A percentile compares a stretch with the other conserved stretches of the same genome.
These are phyloP conservation scores for Melieria picta DNA, from an alignment of 2,888 invertebrate genomes.

Conservation along the genomic window DNA sequence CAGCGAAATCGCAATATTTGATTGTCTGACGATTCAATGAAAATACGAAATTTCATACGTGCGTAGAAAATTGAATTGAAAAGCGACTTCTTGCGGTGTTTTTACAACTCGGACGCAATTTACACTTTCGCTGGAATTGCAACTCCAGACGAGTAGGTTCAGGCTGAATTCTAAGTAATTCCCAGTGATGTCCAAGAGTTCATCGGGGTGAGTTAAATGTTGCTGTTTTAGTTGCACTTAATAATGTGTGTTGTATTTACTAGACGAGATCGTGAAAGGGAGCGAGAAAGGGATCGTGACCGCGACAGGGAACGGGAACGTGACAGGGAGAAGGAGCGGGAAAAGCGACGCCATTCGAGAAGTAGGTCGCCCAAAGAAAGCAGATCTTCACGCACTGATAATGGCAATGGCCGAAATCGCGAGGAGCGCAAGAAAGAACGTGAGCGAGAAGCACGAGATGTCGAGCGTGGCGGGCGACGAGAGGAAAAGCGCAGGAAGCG, in stretches of 20 bases:
- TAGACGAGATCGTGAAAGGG: conserved; percentile 40
- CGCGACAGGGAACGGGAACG: conserved; percentile 40
- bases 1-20: too few relatives aligned
- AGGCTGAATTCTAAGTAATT: too few relatives aligned
- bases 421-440: conserved; percentile 56
- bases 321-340: conserved; percentile 48
- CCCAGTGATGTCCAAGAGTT: conserved; percentile 41
- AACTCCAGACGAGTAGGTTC: too few relatives aligned
- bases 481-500: conserved; percentile 60
- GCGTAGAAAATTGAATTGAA: too few relatives aligned
- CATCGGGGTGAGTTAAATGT: conserved; percentile 39
- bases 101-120: too few relatives aligned
- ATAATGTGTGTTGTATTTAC: conserved; percentile 1
- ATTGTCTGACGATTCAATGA: too few relatives aligned
- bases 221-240: background rate
- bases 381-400: conserved; percentile 54
- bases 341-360: conserved; percentile 52
- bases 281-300: conserved; percentile 39
- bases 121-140: too few relatives aligned
- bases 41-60: too few relatives aligned
- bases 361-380: conserved; percentile 51
- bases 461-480: conserved; percentile 48
- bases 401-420: conserved; percentile 50
- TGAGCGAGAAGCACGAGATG: conserved; percentile 44
- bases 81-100: too few relatives aligned